Evolutionary conservation across 2,113 vertebrate genomes (phyloP), one percentile per base, ranked within the genome.

Genomic region (Planiliza haematocheilus): DNA sequence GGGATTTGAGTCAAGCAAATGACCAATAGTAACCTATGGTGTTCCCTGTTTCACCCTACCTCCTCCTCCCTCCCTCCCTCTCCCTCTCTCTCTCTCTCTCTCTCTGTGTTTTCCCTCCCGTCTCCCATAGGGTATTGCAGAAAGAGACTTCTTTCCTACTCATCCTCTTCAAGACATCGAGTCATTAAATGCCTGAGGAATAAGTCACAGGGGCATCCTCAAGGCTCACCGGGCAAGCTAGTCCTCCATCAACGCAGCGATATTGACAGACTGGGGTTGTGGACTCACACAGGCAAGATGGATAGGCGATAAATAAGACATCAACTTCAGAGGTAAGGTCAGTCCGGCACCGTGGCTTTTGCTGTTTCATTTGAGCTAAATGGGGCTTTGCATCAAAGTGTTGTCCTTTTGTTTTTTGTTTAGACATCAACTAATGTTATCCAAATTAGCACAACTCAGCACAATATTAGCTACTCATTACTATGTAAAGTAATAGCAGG

Each of bases 21-120:
- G 89, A 92, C 92, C 92, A 69, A 86, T 79, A 92, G 90, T 94
- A 93, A 94, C 93, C 93, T 85, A 64, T 77, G 52, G 49, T 83
- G 85, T 86, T 89, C 83, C 67, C 81, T 77, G 78, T 87, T 64
- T 83, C 75, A 48, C 69, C 77, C 86, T 72, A 69, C 73, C 79
- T 72, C 68, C 48, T 68, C 48, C 69, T 48, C 63, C 24, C 5
- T 39, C 53, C 64, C 62, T 52, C 45, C 2, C 38, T 58, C 60
- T 84, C 77, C 62, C 75, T 66, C 79, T 82, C 51, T 78, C 69
- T 17, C 60, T 72, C 82, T 70, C 75, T 74, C 84, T 75, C 74
- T 41, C 8, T 17, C 7, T 86, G 39, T 89, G 55, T 88, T 76
- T 91, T 84, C 85, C 70, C 73, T 78, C 74, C 74, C 49, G 56